Evolutionary conservation across 1,140 invertebrate species (phyloP), one percentile per base, ranked within the genome.

Genomic region (Drosophila quadrilineata): DNA sequence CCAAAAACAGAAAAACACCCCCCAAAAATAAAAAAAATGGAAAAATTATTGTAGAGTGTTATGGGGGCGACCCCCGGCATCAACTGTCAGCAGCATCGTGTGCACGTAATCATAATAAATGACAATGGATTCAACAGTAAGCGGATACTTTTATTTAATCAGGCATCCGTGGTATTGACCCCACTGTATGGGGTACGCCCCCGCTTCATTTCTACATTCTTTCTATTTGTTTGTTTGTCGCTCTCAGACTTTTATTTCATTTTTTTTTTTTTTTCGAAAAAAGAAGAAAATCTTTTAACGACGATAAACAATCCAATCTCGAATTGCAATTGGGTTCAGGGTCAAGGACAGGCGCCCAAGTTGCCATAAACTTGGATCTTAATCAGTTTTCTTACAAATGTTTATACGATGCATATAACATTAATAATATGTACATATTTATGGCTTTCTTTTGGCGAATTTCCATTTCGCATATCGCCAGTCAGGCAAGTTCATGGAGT

Each of bases 71-170:
- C 19, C 16, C 3, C 10, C 6, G 64, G 49, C 57, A 46, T 53
- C 48, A 60, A 62, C 64, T 66, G 63, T 52, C 49, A 40, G 19
- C 49, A 41, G 64, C 64, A 48, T 28, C 64, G 46, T 67, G 57
- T 60, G 64, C 57, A 67, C 46, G 57, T 67, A 53, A 60, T 67
- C 45, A 67, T 60, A 67, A 62, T 67, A 67, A 67, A 67, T 62
- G 64, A 67, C 57, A 67, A 46, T 53, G 56, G 48, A 45, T 52
- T 35, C 63, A 41, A 12, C 41, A 28, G 64, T 62, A 67, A 67
- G 57, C 41, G 38, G 64, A 67, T 60, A 67, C 64, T 53, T 67
- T 59, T 67, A 67, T 67, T 67, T 67, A 67, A 67, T 67, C 57
- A 67, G 45, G 49, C 53, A 36, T n/a, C 38, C 46, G 24, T 40